phyloP scores from a whole-genome alignment of 2,113 vertebrate genomes.

The Antechinus flavipes region DNA sequence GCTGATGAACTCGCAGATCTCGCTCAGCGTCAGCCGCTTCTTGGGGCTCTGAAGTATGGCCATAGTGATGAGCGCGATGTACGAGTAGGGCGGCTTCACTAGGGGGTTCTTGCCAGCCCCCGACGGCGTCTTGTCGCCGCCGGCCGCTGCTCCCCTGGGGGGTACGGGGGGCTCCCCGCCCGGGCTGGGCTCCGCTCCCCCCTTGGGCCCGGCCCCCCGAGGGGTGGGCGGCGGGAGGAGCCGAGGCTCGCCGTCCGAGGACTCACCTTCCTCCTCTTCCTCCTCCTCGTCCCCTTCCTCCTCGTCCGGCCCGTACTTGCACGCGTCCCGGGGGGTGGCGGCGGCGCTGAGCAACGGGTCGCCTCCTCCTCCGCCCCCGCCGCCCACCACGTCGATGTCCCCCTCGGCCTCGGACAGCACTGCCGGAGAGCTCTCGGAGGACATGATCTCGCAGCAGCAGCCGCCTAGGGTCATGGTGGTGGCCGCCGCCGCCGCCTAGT shows the following conservation, averaged over 20 bases:
- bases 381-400: slow-evolving; percentile 97
- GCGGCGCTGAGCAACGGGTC: slow-evolving; percentile 75
- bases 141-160: slow-evolving; percentile 62
- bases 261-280: slow-evolving; percentile 86
- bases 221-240: slow-evolving; percentile 56
- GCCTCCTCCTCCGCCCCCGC: slow-evolving; percentile 81
- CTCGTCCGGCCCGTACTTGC: slow-evolving; percentile 79
- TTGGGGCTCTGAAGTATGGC: slow-evolving; percentile 97
- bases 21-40: slow-evolving; percentile 95
- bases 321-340: slow-evolving; percentile 78
- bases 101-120: slow-evolving; percentile 84
- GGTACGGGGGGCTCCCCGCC: slow-evolving; percentile 85
- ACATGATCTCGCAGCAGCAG: slow-evolving; percentile 84
- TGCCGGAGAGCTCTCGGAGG: slow-evolving; percentile 84
- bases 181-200: slow-evolving; percentile 76
- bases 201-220: slow-evolving; percentile 69
- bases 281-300: slow-evolving; percentile 86
- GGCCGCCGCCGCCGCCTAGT: slow-evolving; percentile 79
- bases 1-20: slow-evolving; percentile 99
- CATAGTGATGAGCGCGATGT: slow-evolving; percentile 98
- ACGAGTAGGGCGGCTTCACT: slow-evolving; percentile 96
- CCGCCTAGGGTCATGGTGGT: slow-evolving; percentile 80
- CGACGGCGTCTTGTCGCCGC: slow-evolving; percentile 74
- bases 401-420: slow-evolving; percentile 88
- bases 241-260: slow-evolving; percentile 76